Evolutionary conservation across 2,113 vertebrate species (phyloP), one percentile per base, ranked within the genome.

Genomic region (Nettapus auritus): DNA sequence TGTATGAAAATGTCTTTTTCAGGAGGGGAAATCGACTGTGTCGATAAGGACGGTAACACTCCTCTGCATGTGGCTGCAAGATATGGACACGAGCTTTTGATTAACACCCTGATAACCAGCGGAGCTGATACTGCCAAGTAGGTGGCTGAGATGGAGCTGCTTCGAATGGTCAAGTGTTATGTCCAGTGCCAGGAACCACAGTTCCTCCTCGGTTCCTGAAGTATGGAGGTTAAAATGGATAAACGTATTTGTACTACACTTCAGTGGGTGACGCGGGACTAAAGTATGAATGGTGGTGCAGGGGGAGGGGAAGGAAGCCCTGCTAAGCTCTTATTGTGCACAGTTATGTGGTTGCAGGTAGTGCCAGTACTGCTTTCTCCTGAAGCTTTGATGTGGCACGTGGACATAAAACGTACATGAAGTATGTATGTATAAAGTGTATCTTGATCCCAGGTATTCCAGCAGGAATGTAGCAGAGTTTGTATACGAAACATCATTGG

Each of bases 11-110:
- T 92, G 16, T 97, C 60, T 96, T 73, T 98, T 98, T 50, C 95
- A 99, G 99, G 99, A 56, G 99, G 98, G 14, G 99, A 99, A 97
- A 99, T 99, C 1, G 99, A 99, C 98, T 98, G 99, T 42, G 97
- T 99, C 92, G 99, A 99, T 97, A 99, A 99, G 88, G 99, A 99
- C 22, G 99, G 99, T 18, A 99, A 99, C 98, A 99, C 99, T 3
- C 99, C 99, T 13, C 98, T 99, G 59, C 99, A 99, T 20, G 98
- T 99, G 56, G 99, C 99, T 55, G 99, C 99, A 14, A 98, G 99
- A 97, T 99, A 99, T 0, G 99, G 99, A 48, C 99, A 99, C 13
- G 99, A 99, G 90, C 99, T 99, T 91, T 98, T 99, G 97, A 99
- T 99, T 96, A 99, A 99, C 98, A 99, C 99, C 78, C 98, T 99